Evolutionary conservation across 2,888 invertebrate genomes (phyloP).

Genomic region (Hetaerina titia): DNA sequence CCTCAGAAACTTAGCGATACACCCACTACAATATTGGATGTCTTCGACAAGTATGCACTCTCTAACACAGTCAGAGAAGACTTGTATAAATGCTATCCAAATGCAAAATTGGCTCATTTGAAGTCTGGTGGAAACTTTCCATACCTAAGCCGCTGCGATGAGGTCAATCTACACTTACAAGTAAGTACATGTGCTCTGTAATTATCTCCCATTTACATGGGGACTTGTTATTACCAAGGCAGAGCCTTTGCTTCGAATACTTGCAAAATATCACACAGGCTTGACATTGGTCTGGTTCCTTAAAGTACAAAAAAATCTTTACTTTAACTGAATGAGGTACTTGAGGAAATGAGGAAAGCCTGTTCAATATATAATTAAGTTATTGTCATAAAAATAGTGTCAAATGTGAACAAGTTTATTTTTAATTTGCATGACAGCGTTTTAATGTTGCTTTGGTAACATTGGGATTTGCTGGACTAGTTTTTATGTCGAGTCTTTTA

Average conservation of each 20-base stretch:
- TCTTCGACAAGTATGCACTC: slow-evolving; percentile 92
- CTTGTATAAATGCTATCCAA: slow-evolving; percentile 90
- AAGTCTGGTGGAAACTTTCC: slow-evolving; percentile 95
- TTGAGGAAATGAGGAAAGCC: not conserved
- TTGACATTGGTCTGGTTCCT: not conserved
- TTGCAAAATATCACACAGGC: not conserved
- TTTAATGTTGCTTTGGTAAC: too few relatives aligned
- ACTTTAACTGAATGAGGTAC: not conserved
- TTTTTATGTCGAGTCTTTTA: too few relatives aligned
- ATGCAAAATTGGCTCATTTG: slow-evolving; percentile 90
- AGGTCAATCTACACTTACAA: slow-evolving; percentile 93
- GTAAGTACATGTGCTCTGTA: slow-evolving; percentile 77
- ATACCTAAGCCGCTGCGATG: slow-evolving; percentile 91
- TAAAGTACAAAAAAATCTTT: not conserved
- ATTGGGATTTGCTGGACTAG: too few relatives aligned
- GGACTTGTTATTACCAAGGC: not conserved
- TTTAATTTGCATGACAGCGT: too few relatives aligned
- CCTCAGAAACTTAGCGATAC: slow-evolving; percentile 85
- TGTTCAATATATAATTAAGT: not conserved
- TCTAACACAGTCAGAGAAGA: slow-evolving; percentile 88
- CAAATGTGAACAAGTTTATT: too few relatives aligned
- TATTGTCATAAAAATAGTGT: not conserved
- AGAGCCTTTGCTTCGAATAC: not conserved
- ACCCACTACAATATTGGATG: slow-evolving; percentile 91
- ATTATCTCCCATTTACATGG: not conserved